Conservation (phyloP, 1,140 invertebrate species). For the Drosophila baimaii region DNA sequence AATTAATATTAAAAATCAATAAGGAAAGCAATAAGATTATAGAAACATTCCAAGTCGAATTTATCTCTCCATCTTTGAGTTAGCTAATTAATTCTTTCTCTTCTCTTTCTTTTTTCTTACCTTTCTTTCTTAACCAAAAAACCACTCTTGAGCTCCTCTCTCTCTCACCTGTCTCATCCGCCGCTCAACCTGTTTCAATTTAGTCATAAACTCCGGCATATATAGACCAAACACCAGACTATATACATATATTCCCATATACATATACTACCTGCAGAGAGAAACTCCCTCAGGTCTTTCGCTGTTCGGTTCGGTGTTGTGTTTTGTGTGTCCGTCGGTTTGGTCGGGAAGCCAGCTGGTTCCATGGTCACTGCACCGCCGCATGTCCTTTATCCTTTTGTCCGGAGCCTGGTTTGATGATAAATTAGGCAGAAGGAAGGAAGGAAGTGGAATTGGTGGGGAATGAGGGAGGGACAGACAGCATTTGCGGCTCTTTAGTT, state of each 20-base stretch:
- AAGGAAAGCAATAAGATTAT: not conserved
- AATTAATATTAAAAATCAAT: not conserved
- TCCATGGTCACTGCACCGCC: constrained; percentile 52
- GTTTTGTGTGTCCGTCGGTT: constrained; percentile 45
- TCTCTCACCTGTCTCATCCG: constrained; percentile 23
- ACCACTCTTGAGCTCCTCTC: not conserved
- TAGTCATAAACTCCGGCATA: constrained; percentile 61
- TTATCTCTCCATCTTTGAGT: not conserved
- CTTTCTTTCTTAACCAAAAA: not conserved
- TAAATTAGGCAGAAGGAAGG: constrained; percentile 65
- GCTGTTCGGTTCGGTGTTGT: constrained; percentile 28
- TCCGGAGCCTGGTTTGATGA: constrained; percentile 71
- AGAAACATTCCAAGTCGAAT: not conserved
- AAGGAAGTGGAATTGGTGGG: constrained; percentile 7
- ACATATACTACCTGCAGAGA: constrained; percentile 43
- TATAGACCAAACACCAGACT: not conserved
- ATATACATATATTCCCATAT: not conserved
- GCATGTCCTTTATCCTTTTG: constrained; percentile 59
- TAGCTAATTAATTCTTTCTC: not conserved
- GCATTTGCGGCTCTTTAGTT: constrained; percentile 74
- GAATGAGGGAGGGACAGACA: constrained; percentile 29
- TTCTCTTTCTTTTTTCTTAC: not conserved
- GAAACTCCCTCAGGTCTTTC: constrained; percentile 35
- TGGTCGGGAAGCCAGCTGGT: constrained; percentile 77
- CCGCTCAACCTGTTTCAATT: constrained; percentile 75